A percentile compares a stretch with the other conserved stretches of the same genome.
phyloP scores from a whole-genome alignment of 2,797 vertebrate genomes.

The Urocyon cinereoargenteus region DNA sequence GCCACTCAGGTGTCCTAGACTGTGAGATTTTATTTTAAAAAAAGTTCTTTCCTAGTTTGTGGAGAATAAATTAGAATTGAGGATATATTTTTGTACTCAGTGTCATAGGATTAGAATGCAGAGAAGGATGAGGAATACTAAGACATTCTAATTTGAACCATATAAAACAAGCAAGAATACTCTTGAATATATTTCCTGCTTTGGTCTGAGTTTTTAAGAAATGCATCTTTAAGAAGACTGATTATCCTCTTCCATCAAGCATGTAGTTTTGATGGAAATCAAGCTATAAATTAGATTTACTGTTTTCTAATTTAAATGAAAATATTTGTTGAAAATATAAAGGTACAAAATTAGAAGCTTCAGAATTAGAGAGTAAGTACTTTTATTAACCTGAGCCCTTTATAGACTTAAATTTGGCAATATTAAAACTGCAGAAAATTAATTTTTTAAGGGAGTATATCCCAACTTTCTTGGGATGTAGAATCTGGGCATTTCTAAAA shows the following conservation, averaged over 20 bases:
- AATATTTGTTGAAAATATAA: slow-evolving; percentile 6
- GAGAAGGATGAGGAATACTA: background rate
- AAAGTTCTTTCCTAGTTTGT: background rate
- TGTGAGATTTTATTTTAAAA: background rate
- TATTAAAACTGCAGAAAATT: background rate
- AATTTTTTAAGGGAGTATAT: background rate
- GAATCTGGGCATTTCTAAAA: background rate
- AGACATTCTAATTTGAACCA: background rate
- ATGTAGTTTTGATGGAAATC: background rate
- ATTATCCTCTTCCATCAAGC: background rate
- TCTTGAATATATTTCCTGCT: background rate
- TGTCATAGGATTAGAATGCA: background rate
- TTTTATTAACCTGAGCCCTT: background rate
- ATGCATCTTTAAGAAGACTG: background rate
- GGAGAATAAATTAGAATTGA: background rate
- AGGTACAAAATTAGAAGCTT: slow-evolving; percentile 14
- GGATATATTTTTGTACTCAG: background rate
- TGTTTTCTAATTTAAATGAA: slow-evolving; percentile 21
- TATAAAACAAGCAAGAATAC: background rate
- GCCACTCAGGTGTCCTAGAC: background rate
- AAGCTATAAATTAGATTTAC: background rate
- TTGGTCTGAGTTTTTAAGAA: background rate
- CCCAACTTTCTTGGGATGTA: background rate
- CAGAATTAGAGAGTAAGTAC: background rate
- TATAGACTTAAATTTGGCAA: background rate